Evolutionary conservation across 2,888 invertebrate genomes (phyloP), one percentile per base, ranked within the genome.

Genomic region (Apamea sordens): DNA sequence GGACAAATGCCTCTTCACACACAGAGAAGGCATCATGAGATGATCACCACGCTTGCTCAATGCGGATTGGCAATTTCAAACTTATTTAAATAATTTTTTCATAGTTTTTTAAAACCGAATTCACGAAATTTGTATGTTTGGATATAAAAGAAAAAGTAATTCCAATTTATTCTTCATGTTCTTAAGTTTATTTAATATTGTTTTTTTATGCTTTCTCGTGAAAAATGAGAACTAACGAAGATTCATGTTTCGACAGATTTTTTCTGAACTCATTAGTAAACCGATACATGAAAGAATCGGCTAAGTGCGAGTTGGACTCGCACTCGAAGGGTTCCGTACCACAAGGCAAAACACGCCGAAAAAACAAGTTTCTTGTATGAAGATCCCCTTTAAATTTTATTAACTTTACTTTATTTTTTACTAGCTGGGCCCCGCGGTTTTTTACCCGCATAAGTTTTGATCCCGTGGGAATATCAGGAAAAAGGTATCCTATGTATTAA

Each of bases 251-350:
- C 41, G 47, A 24, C 18, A 24, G 36, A 63, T 18, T 74, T 82
- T 47, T 47, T 5, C 21, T 28, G 24, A 50, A 70, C 56, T 70
- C 24, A 65, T 81, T 83, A 83, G 59, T 11, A 21, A 67, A 67
- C 10, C 18, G 11, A 47, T 56, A 36, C 15, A 63, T 32, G 18
- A 50, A 84, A 77, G 56, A 56, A 56, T 3, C 10, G 56, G 24
- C 56, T 10, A 56, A 56, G 56, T 56, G 56, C 56, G 3, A 24
- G 10, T 56, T 11, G 24, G 11, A 56, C 3, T 56, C 24, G 56
- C 24, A 24, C 24, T 10, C 24, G 3, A 56, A 56, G 10, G 10
- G 24, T 56, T 4, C 24, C 3, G 10, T 56, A 50, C 18, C 50
- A 50, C 50, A 18, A 50, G 18, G 18, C 18, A 7, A 50, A 50